Evolutionary conservation across 2,888 invertebrate species (phyloP).

Genomic region (Cheilosia pagana): DNA sequence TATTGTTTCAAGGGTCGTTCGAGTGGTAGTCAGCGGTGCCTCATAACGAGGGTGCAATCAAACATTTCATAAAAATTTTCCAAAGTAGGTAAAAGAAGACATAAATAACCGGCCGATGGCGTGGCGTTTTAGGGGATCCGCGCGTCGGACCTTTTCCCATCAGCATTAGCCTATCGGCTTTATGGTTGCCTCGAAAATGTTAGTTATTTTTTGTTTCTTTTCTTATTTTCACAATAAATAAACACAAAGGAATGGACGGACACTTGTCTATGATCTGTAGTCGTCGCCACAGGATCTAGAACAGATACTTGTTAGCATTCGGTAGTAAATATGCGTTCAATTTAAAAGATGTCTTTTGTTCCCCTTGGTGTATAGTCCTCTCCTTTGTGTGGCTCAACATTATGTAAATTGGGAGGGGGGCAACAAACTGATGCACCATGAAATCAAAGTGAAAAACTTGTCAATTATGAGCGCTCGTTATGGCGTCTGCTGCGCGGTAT

Average conservation of each 20-base stretch:
- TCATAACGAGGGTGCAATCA: conserved; percentile 75
- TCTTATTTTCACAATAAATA: conserved; percentile 50
- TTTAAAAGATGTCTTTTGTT: conserved; percentile 15
- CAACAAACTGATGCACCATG: too few relatives aligned
- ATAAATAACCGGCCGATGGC: conserved; percentile 64
- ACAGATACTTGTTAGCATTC: conserved; percentile 71
- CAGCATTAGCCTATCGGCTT: conserved; percentile 36
- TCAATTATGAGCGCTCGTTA: background rate
- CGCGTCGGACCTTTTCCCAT: conserved; percentile 52
- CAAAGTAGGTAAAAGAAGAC: conserved; percentile 72
- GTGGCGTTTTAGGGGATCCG: conserved; percentile 63
- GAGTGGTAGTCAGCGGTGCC: conserved; percentile 54
- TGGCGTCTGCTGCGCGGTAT: background rate
- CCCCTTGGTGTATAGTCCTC: background rate
- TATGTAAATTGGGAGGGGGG: too few relatives aligned
- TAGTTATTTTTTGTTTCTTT: conserved; percentile 14
- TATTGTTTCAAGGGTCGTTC: conserved; percentile 66
- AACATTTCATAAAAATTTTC: conserved; percentile 70
- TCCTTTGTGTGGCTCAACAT: background rate
- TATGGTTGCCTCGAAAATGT: conserved; percentile 44
- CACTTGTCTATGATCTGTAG: conserved; percentile 52
- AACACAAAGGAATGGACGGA: conserved; percentile 56
- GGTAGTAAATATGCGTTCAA: conserved; percentile 60
- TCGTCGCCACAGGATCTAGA: conserved; percentile 62
- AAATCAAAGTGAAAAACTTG: background rate